Percentiles rank a stretch among this genome's conserved stretches.
phyloP scores from a whole-genome alignment of 1,140 invertebrate genomes.

The Drosophila pseudoobscura region DNA sequence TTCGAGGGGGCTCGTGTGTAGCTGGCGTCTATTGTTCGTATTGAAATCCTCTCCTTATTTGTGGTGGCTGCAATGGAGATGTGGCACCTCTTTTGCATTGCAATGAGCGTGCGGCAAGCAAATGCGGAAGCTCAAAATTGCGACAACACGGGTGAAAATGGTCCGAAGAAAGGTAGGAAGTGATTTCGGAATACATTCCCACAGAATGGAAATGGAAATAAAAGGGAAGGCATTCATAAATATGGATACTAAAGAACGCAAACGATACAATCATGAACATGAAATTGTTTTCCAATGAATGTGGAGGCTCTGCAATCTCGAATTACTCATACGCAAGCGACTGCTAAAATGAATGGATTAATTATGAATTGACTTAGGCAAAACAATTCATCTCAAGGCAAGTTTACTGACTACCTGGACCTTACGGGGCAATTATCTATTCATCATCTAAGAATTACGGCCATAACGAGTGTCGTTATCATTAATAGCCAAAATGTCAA shows the following conservation, averaged over 20 bases:
- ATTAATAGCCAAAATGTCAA: slow-evolving; percentile 42
- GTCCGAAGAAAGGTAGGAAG: slow-evolving; percentile 37
- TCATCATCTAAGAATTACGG: neutral
- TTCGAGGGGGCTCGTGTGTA: slow-evolving; percentile 42
- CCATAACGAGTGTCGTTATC: slow-evolving; percentile 2
- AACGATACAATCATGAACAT: slow-evolving; percentile 19
- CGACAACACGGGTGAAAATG: slow-evolving; percentile 11
- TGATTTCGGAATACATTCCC: slow-evolving; percentile 38
- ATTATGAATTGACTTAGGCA: neutral
- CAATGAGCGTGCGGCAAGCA: slow-evolving; percentile 40
- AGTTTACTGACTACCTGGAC: too few species aligned
- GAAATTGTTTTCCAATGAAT: slow-evolving; percentile 31
- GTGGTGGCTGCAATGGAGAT: slow-evolving; percentile 42
- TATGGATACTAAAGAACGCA: slow-evolving; percentile 17
- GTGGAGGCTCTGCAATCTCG: neutral
- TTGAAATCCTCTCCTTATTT: slow-evolving; percentile 26
- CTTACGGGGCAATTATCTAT: neutral
- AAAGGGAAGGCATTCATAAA: slow-evolving; percentile 32
- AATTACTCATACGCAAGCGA: slow-evolving; percentile 32
- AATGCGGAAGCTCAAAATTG: slow-evolving; percentile 57
- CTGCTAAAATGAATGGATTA: slow-evolving; percentile 4
- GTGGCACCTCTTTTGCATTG: slow-evolving; percentile 71
- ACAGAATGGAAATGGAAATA: slow-evolving; percentile 5
- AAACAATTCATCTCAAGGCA: too few species aligned
- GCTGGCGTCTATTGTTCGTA: slow-evolving; percentile 57